phyloP scores from a whole-genome alignment of 1,140 invertebrate genomes.

The Diorhabda carinulata region DNA sequence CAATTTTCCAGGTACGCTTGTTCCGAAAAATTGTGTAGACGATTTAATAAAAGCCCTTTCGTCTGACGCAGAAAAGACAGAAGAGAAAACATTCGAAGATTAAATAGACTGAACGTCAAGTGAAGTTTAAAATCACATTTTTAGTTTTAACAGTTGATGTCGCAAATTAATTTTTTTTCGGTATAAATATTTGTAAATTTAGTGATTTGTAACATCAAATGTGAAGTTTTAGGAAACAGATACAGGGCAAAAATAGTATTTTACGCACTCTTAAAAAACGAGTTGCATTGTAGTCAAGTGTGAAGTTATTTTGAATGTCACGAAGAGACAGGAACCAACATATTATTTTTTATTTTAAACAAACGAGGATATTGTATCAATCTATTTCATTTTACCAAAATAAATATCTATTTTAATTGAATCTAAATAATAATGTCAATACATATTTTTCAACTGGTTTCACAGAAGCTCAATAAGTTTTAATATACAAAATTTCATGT shows the following conservation, averaged over 20 bases:
- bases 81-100: slow-evolving; percentile 62
- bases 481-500: too few relatives aligned
- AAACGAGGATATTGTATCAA: too few relatives aligned
- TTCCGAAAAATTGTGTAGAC: slow-evolving; percentile 84
- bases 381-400: too few relatives aligned
- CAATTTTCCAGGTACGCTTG: slow-evolving; percentile 67
- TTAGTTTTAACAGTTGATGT: slow-evolving; percentile 1
- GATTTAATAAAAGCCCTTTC: slow-evolving; percentile 71
- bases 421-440: too few relatives aligned
- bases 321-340: neutral
- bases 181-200: neutral
- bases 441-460: too few relatives aligned
- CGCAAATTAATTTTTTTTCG: neutral
- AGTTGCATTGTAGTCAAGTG: slow-evolving; percentile 13
- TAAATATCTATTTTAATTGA: too few relatives aligned
- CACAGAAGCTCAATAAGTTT: too few relatives aligned
- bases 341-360: too few relatives aligned
- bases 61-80: slow-evolving; percentile 76
- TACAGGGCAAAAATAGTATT: slow-evolving; percentile 38
- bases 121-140: neutral
- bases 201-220: slow-evolving; percentile 4
- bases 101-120: slow-evolving; percentile 25
- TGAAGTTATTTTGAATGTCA: slow-evolving; percentile 1
- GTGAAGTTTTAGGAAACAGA: slow-evolving; percentile 16
- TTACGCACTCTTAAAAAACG: slow-evolving; percentile 20